Evolutionary conservation across 2,888 invertebrate genomes (phyloP).

Genomic region (Arctia plantaginis): DNA sequence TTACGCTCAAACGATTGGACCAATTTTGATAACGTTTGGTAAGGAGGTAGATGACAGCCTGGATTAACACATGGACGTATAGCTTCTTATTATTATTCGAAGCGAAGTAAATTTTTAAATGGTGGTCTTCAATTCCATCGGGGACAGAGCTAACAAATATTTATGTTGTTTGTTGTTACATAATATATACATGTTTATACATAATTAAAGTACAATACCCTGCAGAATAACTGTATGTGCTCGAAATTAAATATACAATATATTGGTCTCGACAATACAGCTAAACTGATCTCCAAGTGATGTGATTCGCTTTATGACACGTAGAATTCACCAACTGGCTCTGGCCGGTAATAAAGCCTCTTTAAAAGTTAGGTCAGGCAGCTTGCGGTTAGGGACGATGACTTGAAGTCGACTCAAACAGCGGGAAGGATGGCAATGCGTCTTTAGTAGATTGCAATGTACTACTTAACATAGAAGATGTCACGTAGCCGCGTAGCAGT

Average conservation of each 20-base stretch:
- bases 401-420: neutral
- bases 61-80: too few species aligned
- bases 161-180: too few species aligned
- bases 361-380: slow-evolving; percentile 14
- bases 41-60: too few species aligned
- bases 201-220: neutral
- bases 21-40: too few species aligned
- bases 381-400: neutral
- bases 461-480: neutral
- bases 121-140: too few species aligned
- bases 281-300: slow-evolving; percentile 34
- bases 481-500: neutral
- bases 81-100: too few species aligned
- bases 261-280: slow-evolving; percentile 18
- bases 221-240: slow-evolving; percentile 24
- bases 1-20: too few species aligned
- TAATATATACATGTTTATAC: too few species aligned
- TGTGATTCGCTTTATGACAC: slow-evolving; percentile 63
- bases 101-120: too few species aligned
- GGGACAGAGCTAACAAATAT: too few species aligned
- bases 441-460: neutral
- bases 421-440: neutral
- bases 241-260: slow-evolving; percentile 31
- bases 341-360: slow-evolving; percentile 44
- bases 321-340: slow-evolving; percentile 63